Evolutionary conservation across 2,888 invertebrate genomes (phyloP).

Genomic region (Euplagia quadripunctaria): DNA sequence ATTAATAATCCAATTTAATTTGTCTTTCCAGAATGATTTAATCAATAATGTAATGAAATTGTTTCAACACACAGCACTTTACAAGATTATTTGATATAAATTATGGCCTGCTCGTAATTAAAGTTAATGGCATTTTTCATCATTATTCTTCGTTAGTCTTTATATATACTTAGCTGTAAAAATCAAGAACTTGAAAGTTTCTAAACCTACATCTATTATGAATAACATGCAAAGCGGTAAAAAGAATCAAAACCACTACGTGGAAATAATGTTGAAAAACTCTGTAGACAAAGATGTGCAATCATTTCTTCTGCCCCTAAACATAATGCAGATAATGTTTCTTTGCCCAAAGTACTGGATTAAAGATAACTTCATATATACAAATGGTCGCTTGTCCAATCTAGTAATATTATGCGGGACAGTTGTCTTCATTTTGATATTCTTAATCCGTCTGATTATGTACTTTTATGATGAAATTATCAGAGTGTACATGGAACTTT

Average conservation of each 20-base stretch:
- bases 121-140: too few relatives aligned
- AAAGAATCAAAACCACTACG: not conserved
- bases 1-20: too few relatives aligned
- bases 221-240: not conserved
- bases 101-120: too few relatives aligned
- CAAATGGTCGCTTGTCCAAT: conserved; percentile 12
- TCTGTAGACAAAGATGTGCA: conserved; percentile 21
- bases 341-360: too few relatives aligned
- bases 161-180: too few relatives aligned
- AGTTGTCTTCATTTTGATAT: not conserved
- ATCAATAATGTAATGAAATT: too few relatives aligned
- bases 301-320: conserved; percentile 24
- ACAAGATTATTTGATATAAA: too few relatives aligned
- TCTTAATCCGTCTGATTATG: not conserved
- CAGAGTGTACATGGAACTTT: not conserved
- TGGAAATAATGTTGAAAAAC: not conserved
- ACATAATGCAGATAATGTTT: conserved; percentile 27
- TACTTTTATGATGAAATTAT: not conserved
- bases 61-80: too few relatives aligned
- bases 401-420: conserved; percentile 7
- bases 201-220: not conserved
- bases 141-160: too few relatives aligned
- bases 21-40: too few relatives aligned
- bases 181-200: too few relatives aligned
- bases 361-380: conserved; percentile 17